phyloP scores from a whole-genome alignment of 2,888 invertebrate genomes.

The Aleiodes alternator region DNA sequence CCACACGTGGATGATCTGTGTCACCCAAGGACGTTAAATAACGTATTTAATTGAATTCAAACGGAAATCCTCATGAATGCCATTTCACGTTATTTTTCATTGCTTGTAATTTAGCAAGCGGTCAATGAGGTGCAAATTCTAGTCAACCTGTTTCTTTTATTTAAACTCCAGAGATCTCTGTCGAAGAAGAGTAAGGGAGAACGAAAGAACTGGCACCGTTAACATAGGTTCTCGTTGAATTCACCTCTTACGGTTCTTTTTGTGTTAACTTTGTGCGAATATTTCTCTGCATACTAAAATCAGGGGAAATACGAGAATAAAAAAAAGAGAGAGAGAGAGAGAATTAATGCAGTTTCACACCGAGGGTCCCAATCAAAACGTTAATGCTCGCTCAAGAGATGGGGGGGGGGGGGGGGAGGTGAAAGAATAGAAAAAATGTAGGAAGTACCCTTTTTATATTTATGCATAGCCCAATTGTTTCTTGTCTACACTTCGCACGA shows the following conservation, averaged over 20 bases:
- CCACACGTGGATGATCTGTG: slow-evolving; percentile 1
- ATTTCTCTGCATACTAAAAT: slow-evolving; percentile 13
- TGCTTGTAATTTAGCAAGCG: neutral
- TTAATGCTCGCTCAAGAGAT: no score
- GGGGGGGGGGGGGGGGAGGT: neutral
- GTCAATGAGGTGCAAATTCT: slow-evolving; percentile 46
- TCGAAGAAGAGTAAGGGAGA: neutral
- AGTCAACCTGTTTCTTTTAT: slow-evolving; percentile 30
- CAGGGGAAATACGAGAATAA: neutral
- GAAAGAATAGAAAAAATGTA: slow-evolving; percentile 10
- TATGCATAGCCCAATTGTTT: slow-evolving; percentile 33
- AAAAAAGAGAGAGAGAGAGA: no score
- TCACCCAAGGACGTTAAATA: slow-evolving; percentile 21
- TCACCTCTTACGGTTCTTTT: slow-evolving; percentile 62
- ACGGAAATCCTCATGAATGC: slow-evolving; percentile 30
- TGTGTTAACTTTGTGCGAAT: slow-evolving; percentile 5
- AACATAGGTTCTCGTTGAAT: slow-evolving; percentile 64
- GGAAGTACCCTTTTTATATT: slow-evolving; percentile 18
- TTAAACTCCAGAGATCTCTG: slow-evolving; percentile 3
- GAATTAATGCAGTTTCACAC: no score
- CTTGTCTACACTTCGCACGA: slow-evolving; percentile 54
- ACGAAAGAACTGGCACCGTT: slow-evolving; percentile 58
- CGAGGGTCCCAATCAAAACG: no score
- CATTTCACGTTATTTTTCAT: slow-evolving; percentile 9
- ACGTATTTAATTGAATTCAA: slow-evolving; percentile 27